Evolutionary conservation across 2,113 vertebrate genomes (phyloP), one percentile per base, ranked within the genome.

Genomic region (Coturnix japonica): DNA sequence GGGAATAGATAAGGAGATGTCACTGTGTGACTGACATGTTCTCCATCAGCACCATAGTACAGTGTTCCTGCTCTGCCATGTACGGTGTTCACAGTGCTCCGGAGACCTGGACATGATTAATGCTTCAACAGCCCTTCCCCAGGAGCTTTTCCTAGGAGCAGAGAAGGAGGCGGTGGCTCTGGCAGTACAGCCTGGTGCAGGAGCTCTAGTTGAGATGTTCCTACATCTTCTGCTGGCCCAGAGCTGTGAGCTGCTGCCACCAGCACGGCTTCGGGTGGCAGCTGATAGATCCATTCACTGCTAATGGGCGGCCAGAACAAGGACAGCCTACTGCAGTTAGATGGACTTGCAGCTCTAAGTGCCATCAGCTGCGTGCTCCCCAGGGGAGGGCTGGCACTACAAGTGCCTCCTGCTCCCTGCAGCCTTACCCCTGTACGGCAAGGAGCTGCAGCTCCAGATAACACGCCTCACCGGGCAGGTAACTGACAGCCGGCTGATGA

Each of bases 401-500:
- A 3, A 31, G 46, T 78, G 60, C 81, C n/a, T 75, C 57, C 72
- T 2, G 1, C 65, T 72, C 69, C 6, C 4, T 39, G 33, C 74
- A 72, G 46, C 89, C 61, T 57, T 28, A 79, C 30, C 76, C 0
- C 5, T 3, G 41, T 2, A 21, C 69, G 73, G 79, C 10, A 4
- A 76, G 44, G 90, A 90, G 77, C 91, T 87, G 80, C 13, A 35
- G 90, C 93, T 87, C 81, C 17, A 3, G 90, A 83, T 95, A 96
- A 78, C 81, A 59, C 6, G 85, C 90, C 89, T 95, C 8, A 47
- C 71, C 4, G 7, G 80, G 91, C 96, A 93, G 91, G 91, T 93
- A 95, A 94, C 73, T 87, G 93, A 87, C 79, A 96, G 89, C 74
- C 92, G 80, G 95, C 83, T 79, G 77, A 60, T 93, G 90, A 96